Conservation (phyloP, 2,888 invertebrate species). For the Melieria crassipennis region DNA sequence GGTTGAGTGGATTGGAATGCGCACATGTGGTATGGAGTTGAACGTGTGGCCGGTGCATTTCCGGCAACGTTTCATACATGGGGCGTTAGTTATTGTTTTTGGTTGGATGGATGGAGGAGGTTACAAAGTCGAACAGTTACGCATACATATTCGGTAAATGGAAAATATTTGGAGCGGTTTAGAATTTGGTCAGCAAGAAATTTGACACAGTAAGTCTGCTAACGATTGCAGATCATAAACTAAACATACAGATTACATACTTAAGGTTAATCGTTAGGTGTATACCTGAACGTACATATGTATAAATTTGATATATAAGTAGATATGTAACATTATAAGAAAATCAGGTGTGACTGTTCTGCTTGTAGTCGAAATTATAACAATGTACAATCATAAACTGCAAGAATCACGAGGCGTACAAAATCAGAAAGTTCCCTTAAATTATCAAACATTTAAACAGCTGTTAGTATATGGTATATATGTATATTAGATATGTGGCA, state of each 20-base stretch:
- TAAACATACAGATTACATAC: too few relatives aligned
- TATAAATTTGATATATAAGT: neutral
- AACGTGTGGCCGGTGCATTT: neutral
- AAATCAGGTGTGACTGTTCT: neutral
- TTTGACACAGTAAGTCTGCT: neutral
- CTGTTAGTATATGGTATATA: too few relatives aligned
- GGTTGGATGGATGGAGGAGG: slow-evolving; percentile 13
- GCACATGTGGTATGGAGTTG: slow-evolving; percentile 12
- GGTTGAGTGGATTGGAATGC: slow-evolving; percentile 18
- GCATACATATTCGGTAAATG: slow-evolving; percentile 14
- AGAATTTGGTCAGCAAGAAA: neutral
- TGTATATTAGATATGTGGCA: too few relatives aligned
- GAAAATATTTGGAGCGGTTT: slow-evolving; percentile 4
- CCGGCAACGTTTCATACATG: slow-evolving; percentile 24
- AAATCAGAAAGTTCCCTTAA: slow-evolving; percentile 12
- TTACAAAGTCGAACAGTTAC: slow-evolving; percentile 2
- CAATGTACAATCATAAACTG: too few relatives aligned
- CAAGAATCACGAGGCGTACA: neutral
- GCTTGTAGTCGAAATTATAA: too few relatives aligned
- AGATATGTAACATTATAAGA: slow-evolving; percentile 3
- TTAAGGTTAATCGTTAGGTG: neutral
- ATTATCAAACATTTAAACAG: neutral
- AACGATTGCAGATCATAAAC: too few relatives aligned
- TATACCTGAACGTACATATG: slow-evolving; percentile 10
- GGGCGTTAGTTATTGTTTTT: neutral